Conservation (phyloP, 2,888 invertebrate genomes). For the Mesopsocus fuscifrons region DNA sequence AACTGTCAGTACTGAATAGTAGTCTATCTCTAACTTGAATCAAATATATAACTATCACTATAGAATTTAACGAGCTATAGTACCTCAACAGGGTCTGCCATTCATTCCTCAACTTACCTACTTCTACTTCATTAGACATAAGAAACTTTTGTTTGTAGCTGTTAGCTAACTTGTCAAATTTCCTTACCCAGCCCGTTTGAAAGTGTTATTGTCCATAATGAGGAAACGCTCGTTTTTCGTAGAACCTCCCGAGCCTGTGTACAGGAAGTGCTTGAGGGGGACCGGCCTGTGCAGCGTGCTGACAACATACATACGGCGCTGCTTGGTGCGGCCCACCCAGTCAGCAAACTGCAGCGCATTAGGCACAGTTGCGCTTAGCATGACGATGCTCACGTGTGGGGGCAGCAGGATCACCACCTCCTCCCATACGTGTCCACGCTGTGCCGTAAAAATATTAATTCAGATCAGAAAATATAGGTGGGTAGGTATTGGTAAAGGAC, state of each 20-base stretch:
- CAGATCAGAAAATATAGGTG: conserved; percentile 2
- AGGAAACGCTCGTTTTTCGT: conserved; percentile 56
- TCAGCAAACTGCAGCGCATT: conserved; percentile 92
- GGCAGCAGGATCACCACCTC: conserved; percentile 93
- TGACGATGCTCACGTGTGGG: conserved; percentile 83
- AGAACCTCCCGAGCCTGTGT: conserved; percentile 55
- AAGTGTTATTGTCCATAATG: conserved; percentile 30
- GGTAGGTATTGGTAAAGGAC: too few relatives aligned
- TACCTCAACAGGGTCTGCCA: too few relatives aligned
- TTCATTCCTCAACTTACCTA: too few relatives aligned
- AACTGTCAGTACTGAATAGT: too few relatives aligned
- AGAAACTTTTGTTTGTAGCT: too few relatives aligned
- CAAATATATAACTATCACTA: too few relatives aligned
- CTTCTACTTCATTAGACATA: too few relatives aligned
- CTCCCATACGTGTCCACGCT: conserved; percentile 98
- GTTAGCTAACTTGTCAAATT: neutral
- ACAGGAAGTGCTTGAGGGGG: conserved; percentile 85
- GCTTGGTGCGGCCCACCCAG: conserved; percentile 77
- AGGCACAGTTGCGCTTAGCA: conserved; percentile 96
- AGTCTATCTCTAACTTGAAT: too few relatives aligned
- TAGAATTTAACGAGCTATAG: too few relatives aligned
- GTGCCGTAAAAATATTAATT: conserved; percentile 18
- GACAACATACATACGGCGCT: conserved; percentile 75
- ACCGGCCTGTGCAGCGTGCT: conserved; percentile 87
- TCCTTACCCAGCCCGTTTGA: conserved; percentile 13